Conservation (phyloP, 2,113 vertebrate species). For the Athene noctua region DNA sequence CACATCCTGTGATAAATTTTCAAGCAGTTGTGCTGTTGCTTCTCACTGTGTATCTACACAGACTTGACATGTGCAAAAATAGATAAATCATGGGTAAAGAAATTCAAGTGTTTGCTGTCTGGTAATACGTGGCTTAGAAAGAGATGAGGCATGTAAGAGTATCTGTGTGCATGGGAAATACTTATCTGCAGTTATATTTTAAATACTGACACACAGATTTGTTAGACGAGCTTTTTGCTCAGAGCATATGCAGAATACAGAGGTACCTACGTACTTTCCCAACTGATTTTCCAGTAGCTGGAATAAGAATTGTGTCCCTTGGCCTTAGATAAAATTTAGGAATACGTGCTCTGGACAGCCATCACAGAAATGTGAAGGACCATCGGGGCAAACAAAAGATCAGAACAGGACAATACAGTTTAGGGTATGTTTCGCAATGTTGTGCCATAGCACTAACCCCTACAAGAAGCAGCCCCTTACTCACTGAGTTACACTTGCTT, state of each 20-base stretch:
- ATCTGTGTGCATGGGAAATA: not conserved
- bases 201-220: not conserved
- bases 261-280: not conserved
- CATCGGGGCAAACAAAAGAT: not conserved
- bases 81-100: not conserved
- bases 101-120: not conserved
- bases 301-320: not conserved
- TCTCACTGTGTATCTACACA: not conserved
- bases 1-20: not conserved
- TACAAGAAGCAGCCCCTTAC: not conserved
- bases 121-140: not conserved
- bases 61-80: not conserved
- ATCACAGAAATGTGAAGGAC: not conserved
- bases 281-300: not conserved
- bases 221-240: not conserved
- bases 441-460: rapidly evolving
- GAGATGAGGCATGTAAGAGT: not conserved
- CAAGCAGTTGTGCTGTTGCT: not conserved
- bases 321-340: not conserved
- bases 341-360: not conserved
- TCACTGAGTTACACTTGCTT: not conserved
- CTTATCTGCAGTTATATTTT: not conserved
- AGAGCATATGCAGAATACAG: not conserved
- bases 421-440: not conserved
- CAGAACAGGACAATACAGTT: not conserved